phyloP scores from a whole-genome alignment of 2,888 invertebrate species.

The Cepaea hortensis region DNA sequence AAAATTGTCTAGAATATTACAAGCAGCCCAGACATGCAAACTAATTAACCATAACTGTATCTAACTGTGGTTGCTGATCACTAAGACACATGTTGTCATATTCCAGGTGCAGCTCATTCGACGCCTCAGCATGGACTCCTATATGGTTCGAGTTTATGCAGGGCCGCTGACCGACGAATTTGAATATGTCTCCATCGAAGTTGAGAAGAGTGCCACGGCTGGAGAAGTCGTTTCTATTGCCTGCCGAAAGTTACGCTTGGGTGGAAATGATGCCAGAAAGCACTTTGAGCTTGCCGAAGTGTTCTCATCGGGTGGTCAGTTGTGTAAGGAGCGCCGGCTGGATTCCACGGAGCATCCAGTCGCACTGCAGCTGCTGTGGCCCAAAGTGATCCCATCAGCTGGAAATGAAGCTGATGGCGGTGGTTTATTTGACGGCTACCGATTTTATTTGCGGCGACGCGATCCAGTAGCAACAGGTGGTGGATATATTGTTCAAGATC shows the following conservation, averaged over 20 bases:
- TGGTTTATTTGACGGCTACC: conserved; percentile 67
- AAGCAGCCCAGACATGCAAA: too few species aligned
- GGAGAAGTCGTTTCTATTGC: conserved; percentile 80
- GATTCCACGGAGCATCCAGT: conserved; percentile 82
- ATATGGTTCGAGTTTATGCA: conserved; percentile 71
- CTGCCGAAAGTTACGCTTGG: conserved; percentile 63
- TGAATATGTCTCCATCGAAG: conserved; percentile 70
- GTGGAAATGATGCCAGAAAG: conserved; percentile 38
- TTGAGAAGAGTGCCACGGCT: conserved; percentile 68
- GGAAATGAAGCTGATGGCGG: conserved; percentile 11
- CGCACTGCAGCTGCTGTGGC: conserved; percentile 78
- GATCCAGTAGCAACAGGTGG: conserved; percentile 76
- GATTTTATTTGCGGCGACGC: conserved; percentile 92
- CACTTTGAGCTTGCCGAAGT: conserved; percentile 80
- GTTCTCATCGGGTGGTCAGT: conserved; percentile 89
- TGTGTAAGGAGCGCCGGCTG: conserved; percentile 93
- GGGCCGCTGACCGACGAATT: conserved; percentile 65
- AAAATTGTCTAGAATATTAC: too few species aligned
- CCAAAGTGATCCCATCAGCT: conserved; percentile 62
- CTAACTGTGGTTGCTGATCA: too few species aligned
- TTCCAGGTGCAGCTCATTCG: conserved; percentile 59
- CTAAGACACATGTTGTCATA: too few species aligned
- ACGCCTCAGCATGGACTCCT: conserved; percentile 70
- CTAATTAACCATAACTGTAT: too few species aligned
- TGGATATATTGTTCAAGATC: conserved; percentile 83